phyloP scores from a whole-genome alignment of 1,140 invertebrate genomes.

The Drosophila gunungcola region DNA sequence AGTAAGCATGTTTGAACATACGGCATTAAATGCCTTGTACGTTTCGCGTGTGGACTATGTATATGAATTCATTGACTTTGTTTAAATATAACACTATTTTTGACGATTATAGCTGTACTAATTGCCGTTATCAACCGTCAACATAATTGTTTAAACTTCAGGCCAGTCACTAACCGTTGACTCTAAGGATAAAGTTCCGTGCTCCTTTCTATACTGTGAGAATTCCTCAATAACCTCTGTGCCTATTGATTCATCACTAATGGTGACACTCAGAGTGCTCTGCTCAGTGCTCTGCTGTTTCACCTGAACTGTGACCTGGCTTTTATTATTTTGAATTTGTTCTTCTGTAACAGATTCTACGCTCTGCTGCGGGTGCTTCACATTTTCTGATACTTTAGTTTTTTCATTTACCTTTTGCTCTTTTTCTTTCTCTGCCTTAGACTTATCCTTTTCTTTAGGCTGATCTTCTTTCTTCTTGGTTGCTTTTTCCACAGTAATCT shows the following conservation, averaged over 20 bases:
- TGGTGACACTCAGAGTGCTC: not conserved
- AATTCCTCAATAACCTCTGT: slow-evolving; percentile 4
- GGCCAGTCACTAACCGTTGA: slow-evolving; percentile 21
- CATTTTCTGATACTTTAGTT: not conserved
- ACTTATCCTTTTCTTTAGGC: slow-evolving; percentile 80
- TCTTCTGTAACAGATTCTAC: not conserved
- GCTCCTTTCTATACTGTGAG: not conserved
- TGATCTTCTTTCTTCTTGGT: slow-evolving; percentile 75
- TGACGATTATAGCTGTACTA: not conserved
- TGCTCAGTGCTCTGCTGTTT: not conserved
- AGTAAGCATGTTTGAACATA: too few relatives aligned
- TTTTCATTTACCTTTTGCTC: slow-evolving; percentile 62
- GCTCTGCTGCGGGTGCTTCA: not conserved
- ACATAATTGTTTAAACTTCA: not conserved
- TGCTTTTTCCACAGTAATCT: slow-evolving; percentile 88
- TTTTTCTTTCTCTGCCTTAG: slow-evolving; percentile 59
- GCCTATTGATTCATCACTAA: not conserved
- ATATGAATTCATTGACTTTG: not conserved
- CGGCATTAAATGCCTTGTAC: too few relatives aligned
- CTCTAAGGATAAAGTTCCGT: not conserved
- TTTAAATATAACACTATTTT: not conserved
- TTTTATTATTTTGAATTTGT: not conserved
- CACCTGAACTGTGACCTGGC: not conserved
- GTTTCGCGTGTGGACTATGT: too few relatives aligned
- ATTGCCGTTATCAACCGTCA: not conserved